A percentile compares a stretch with the other conserved stretches of the same genome.
These are phyloP conservation scores for Anas georgica DNA, from an alignment of 2,797 vertebrate species.

Conservation along the genomic window DNA sequence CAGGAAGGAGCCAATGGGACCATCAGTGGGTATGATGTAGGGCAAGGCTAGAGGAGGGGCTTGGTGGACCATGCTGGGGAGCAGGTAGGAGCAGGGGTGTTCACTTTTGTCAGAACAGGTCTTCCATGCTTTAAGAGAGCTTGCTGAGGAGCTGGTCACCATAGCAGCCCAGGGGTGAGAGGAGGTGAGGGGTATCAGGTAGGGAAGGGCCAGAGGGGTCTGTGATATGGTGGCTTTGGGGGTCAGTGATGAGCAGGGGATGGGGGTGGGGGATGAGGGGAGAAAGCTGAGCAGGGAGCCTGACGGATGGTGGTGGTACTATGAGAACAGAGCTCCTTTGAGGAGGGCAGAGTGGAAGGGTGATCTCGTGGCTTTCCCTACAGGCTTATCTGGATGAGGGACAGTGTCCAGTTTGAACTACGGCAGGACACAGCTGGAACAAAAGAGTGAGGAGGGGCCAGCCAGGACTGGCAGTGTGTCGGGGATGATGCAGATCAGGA, in stretches of 20 bases:
- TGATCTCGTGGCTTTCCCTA: not conserved
- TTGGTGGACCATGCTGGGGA: not conserved
- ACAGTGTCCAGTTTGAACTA: not conserved
- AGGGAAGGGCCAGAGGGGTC: not conserved
- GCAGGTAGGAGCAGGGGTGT: not conserved
- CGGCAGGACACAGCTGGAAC: not conserved
- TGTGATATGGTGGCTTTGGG: not conserved
- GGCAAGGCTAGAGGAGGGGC: not conserved
- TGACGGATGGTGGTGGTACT: not conserved
- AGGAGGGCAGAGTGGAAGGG: not conserved
- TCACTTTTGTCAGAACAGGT: not conserved
- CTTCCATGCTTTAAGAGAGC: not conserved
- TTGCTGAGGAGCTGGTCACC: not conserved
- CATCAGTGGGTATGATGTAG: rapidly evolving
- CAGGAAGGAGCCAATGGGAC: not conserved
- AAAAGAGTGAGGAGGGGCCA: not conserved
- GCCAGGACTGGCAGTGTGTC: not conserved
- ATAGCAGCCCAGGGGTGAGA: not conserved
- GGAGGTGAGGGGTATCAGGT: not conserved
- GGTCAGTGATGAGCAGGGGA: not conserved
- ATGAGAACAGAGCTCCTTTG: not conserved
- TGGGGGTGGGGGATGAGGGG: not conserved
- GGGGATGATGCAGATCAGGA: not conserved
- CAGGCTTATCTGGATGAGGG: not conserved
- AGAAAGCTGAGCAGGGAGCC: not conserved